Evolutionary conservation across 2,113 vertebrate species (phyloP).

Genomic region (Gambusia holbrooki): DNA sequence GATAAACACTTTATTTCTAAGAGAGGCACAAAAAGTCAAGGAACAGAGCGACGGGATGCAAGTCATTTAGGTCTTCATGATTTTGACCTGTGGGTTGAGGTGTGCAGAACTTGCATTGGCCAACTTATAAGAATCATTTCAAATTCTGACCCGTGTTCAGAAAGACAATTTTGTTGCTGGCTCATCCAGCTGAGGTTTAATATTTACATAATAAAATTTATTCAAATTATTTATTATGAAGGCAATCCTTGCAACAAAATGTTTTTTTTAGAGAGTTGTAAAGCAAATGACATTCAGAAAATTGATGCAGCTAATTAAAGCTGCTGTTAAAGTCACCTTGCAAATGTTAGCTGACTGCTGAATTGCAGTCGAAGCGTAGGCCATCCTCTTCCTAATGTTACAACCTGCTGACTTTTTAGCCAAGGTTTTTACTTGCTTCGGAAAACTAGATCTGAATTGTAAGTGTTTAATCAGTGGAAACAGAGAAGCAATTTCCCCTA

Average conservation of each 20-base stretch:
- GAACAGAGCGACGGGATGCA: conserved; percentile 25
- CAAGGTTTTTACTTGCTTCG: not conserved
- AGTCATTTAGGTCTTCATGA: conserved; percentile 13
- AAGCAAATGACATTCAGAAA: not conserved
- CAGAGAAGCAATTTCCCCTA: not conserved
- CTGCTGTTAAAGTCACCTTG: conserved; percentile 18
- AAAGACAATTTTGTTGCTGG: not conserved
- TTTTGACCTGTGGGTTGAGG: conserved; percentile 14
- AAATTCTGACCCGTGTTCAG: conserved; percentile 14
- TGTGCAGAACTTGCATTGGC: not conserved
- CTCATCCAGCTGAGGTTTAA: conserved; percentile 6
- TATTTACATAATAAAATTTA: not conserved
- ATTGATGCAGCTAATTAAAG: not conserved
- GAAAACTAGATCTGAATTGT: not conserved
- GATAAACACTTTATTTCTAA: conserved; percentile 18
- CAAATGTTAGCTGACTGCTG: conserved; percentile 5
- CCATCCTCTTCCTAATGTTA: not conserved
- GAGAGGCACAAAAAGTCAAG: conserved; percentile 20
- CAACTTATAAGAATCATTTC: not conserved
- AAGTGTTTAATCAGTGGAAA: not conserved
- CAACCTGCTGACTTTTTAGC: not conserved
- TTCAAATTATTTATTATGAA: not conserved
- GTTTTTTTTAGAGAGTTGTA: not conserved
- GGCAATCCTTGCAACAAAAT: not conserved
- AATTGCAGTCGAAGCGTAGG: not conserved